phyloP scores from a whole-genome alignment of 2,888 invertebrate genomes.

The Zonitis immaculata region DNA sequence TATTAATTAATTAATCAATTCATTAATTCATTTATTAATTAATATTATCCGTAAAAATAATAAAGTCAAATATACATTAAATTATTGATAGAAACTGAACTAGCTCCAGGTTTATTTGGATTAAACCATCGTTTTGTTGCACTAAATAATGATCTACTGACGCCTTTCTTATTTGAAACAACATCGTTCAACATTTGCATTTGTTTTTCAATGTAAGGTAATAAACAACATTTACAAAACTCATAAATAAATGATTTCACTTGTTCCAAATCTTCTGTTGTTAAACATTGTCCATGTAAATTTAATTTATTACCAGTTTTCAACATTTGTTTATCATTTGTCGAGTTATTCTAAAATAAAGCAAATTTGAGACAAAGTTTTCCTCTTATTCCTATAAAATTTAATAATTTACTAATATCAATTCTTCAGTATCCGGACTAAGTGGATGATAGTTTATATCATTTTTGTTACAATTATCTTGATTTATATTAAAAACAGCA shows the following conservation, averaged over 20 bases:
- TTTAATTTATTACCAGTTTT: constrained; percentile 33
- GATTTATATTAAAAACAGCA: constrained; percentile 49
- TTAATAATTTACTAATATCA: constrained; percentile 30
- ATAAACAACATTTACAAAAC: constrained; percentile 76
- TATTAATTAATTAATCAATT: constrained; percentile 1
- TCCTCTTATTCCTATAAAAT: neutral
- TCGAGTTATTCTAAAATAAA: constrained; percentile 29
- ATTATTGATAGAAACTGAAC: constrained; percentile 66
- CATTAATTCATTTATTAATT: too few species aligned
- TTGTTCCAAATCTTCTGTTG: constrained; percentile 78
- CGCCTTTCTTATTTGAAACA: constrained; percentile 82
- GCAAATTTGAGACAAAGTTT: neutral
- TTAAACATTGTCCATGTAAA: constrained; percentile 72
- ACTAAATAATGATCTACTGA: constrained; percentile 87
- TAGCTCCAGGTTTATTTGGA: constrained; percentile 76
- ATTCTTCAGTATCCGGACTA: constrained; percentile 61
- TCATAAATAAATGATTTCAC: constrained; percentile 81
- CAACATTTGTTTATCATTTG: constrained; percentile 29
- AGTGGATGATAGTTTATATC: constrained; percentile 62
- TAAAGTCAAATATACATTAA: constrained; percentile 64
- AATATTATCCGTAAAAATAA: constrained; percentile 4
- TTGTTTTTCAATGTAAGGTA: constrained; percentile 90
- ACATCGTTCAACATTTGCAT: constrained; percentile 74
- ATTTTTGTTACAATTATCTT: constrained; percentile 49
- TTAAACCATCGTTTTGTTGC: constrained; percentile 96